phyloP scores from a whole-genome alignment of 1,140 invertebrate genomes.

The Phortica variegata region DNA sequence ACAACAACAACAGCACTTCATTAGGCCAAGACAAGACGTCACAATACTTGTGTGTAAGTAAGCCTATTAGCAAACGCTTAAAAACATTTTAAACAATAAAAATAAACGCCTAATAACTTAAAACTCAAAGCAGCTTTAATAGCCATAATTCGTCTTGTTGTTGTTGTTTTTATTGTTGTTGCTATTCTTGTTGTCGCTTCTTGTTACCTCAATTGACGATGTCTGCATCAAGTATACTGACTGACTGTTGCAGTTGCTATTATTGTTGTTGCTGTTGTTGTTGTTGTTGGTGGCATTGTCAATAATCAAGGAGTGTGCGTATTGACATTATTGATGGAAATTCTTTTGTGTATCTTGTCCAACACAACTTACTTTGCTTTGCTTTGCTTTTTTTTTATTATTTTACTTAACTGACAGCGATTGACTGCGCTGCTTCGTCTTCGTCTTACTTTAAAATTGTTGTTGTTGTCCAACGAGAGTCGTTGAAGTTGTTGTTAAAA shows the following conservation, averaged over 20 bases:
- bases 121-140: slow-evolving; percentile 49
- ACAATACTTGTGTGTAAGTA: background rate
- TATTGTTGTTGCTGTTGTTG: slow-evolving; percentile 28
- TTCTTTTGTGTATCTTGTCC: slow-evolving; percentile 40
- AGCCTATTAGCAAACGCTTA: slow-evolving; percentile 20
- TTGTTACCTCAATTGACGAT: too few relatives aligned
- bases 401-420: too few relatives aligned
- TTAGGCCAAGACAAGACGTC: too few relatives aligned
- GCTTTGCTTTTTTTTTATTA: too few relatives aligned
- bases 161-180: slow-evolving; percentile 8
- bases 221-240: too few relatives aligned
- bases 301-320: slow-evolving; percentile 7
- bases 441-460: too few relatives aligned
- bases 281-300: too few relatives aligned
- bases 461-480: too few relatives aligned
- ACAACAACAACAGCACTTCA: too few relatives aligned
- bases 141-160: slow-evolving; percentile 41
- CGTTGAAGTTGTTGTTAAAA: too few relatives aligned
- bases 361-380: too few relatives aligned
- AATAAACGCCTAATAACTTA: slow-evolving; percentile 45
- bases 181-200: slow-evolving; percentile 17
- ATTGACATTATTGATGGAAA: slow-evolving; percentile 53
- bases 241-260: slow-evolving; percentile 8
- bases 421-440: too few relatives aligned
- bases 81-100: slow-evolving; percentile 41